Evolutionary conservation across 2,113 vertebrate genomes (phyloP), one percentile per base, ranked within the genome.

Genomic region (Phalacrocorax brasilianus): DNA sequence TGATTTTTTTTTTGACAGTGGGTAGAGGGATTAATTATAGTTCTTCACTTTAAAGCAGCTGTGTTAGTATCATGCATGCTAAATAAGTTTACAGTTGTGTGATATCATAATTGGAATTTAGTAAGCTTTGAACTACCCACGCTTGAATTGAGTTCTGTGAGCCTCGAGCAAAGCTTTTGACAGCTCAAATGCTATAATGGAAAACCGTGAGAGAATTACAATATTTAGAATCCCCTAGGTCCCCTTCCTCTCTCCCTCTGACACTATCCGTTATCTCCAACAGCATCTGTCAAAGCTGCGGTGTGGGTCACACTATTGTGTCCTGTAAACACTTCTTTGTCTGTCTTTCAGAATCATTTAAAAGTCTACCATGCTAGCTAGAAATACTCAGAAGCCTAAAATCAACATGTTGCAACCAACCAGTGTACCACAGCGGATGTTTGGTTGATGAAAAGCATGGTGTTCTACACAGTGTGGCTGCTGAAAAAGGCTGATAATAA

Each of bases 81-180:
- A 94, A 95, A 50, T 87, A 91, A 75, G 49, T 90, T 88, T 88
- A 93, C n/a, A 76, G 56, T 75, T 85, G 14, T 86, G 42, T 78
- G 68, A 93, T 87, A 80, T 58, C 56, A 67, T 94, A 93, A 93
- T 30, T 80, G 72, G 85, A 92, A 93, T 93, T 94, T 79, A 55
- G 56, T 73, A 49, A 87, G 44, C 87, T 95, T 97, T 80, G 45
- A 95, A 90, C 70, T 82, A 87, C 35, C 40, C 76, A 77, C 6
- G 21, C 12, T 81, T 91, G 32, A 85, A 76, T 49, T 85, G 49
- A 88, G 53, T 7, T 72, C 53, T 88, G 28, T 59, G 61, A 91
- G 87, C 78, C 79, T 73, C 6, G 1, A 63, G 78, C 73, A 88
- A 95, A 85, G n/a, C 9, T 85, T 96, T 61, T 76, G 81, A 79